Evolutionary conservation across 2,888 invertebrate genomes (phyloP), one percentile per base, ranked within the genome.

Genomic region (Sylvicola fuscatus): DNA sequence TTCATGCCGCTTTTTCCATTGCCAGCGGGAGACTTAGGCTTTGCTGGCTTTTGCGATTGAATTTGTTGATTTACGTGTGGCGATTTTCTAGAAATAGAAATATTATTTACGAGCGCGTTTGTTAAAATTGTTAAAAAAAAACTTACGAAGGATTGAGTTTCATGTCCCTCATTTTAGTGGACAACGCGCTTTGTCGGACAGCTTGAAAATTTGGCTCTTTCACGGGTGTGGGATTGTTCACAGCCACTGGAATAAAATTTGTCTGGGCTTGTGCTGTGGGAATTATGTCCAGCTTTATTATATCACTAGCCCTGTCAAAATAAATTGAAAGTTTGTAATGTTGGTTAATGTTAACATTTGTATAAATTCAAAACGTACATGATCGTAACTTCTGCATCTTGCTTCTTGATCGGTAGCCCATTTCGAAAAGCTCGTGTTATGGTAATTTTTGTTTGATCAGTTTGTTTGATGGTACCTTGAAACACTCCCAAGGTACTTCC

Each of bases 361-460:
- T 17, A 11, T 8, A 28, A 10, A 16, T 16, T 3, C 7, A 14
- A 12, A 32, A 47, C 50, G 55, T 60, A 76, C 75, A 65, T 67
- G 39, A 79, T 61, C 33, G 65, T 66, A 32, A 80, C 67, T 47
- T 68, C 64, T 15, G 65, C 61, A 35, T 69, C 60, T 42, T 67
- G 65, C 49, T 68, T 52, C 35, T 54, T 50, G 37, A 59, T 44
- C 14, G 58, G 59, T 1, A 58, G 51, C 47, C 89, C 89, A 62
- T 90, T 84, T 43, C 81, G 71, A 54, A 83, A 87, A 11, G 81
- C 77, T 52, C 81, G 76, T 8, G 68, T 69, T 38, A 90, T 66
- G 2, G 80, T 79, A 42, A 90, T 70, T 34, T 70, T 67, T 32
- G 62, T 60, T 35, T 70, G 70, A 47, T 81, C 78, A 16, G 84